A percentile compares a stretch with the other conserved stretches of the same genome.
phyloP scores from a whole-genome alignment of 1,140 invertebrate species.

The Littorina saxatilis region DNA sequence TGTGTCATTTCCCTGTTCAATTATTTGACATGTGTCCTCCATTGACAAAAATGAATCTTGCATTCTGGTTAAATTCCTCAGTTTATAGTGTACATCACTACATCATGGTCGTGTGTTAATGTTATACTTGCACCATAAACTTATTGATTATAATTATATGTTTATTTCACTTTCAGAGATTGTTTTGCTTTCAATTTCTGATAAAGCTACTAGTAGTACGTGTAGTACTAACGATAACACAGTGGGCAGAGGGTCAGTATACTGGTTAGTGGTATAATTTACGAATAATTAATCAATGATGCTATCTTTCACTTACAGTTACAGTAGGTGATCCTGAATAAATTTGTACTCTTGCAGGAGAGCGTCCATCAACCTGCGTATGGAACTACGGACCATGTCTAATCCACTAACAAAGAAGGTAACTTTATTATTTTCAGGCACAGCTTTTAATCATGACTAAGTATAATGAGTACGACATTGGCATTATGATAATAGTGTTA shows the following conservation, averaged over 20 bases:
- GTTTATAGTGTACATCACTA: too few species aligned
- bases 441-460: not conserved
- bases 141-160: not conserved
- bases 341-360: conserved; percentile 58
- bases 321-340: not conserved
- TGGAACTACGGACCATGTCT: conserved; percentile 63
- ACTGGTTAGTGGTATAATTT: not conserved
- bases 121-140: too few species aligned
- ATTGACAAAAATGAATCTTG: too few species aligned
- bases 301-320: not conserved
- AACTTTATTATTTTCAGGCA: conserved; percentile 16
- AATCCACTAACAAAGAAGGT: conserved; percentile 70
- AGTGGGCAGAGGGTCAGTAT: not conserved
- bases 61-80: too few species aligned
- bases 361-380: conserved; percentile 60
- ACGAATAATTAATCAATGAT: not conserved
- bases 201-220: not conserved
- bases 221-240: not conserved
- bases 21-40: too few species aligned
- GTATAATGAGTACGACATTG: not conserved
- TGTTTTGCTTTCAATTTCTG: not conserved
- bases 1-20: too few species aligned
- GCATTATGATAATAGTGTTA: not conserved
- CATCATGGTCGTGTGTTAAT: too few species aligned
- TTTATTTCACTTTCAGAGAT: not conserved